phyloP scores from a whole-genome alignment of 2,797 vertebrate species.

The Spheniscus humboldti region DNA sequence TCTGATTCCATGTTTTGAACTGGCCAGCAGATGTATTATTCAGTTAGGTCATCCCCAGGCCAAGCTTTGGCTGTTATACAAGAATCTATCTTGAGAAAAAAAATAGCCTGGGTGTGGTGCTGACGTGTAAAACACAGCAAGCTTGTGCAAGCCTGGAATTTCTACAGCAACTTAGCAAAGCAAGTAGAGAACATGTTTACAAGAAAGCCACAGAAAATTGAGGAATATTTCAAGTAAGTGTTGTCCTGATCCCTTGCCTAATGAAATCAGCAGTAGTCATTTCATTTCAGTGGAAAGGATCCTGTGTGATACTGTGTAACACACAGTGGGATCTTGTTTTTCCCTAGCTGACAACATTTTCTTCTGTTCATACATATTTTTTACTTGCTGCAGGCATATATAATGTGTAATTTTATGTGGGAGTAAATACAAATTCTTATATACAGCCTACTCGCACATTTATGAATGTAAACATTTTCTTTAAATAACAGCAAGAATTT shows the following conservation, averaged over 20 bases:
- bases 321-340: background rate
- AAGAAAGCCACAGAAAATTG: background rate
- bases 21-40: background rate
- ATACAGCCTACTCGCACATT: background rate
- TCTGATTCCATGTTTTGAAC: background rate
- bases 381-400: background rate
- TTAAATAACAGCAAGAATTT: background rate
- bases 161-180: background rate
- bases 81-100: background rate
- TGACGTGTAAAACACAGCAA: conserved; percentile 13
- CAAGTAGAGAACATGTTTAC: background rate
- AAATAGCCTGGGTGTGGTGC: background rate
- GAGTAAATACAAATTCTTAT: background rate
- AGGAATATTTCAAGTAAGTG: background rate
- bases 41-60: conserved; percentile 47
- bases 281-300: background rate
- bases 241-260: background rate
- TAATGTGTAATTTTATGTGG: background rate
- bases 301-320: background rate
- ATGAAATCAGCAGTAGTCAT: background rate
- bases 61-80: conserved; percentile 18
- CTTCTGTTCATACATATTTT: background rate
- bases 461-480: background rate
- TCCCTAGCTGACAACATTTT: background rate
- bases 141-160: conserved; percentile 10